Base-by-base conservation (phyloP, 2,888 invertebrate genomes). In the Camptogramma bilineatum region DNA sequence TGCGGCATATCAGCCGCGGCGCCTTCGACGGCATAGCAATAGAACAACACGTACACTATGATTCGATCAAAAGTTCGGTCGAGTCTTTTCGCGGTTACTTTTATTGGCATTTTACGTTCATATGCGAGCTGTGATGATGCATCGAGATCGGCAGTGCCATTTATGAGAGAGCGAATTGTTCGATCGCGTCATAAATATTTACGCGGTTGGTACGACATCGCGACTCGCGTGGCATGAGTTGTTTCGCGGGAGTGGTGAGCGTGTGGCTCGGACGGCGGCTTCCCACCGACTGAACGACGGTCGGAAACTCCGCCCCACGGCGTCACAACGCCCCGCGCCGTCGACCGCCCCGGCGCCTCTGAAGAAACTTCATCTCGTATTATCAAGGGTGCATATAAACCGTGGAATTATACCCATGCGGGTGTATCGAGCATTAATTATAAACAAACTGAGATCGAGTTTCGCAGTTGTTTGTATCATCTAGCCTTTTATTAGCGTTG, bases 1-100 rank as follows among this genome's bases (percentile, higher is more conserved):
- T 94, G 94, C 75, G 96, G 96, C 89, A 87, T 90, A 81, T 92
- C 92, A 73, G 87, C 88, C 86, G 91, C 88, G 73, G 74, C 78
- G 80, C 78, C 83, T 80, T 88, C 86, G 79, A 87, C 77, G 75
- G 82, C 92, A 92, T 92, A 86, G 78, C 85, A 88, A 80, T 84
- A 90, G 77, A 92, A 91, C 82, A 93, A 86, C 91, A 92, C 93
- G 84, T 86, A 92, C 91, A 93, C 91, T 86, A 91, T 80, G 65
- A 92, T 85, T 83, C 81, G 86, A 83, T 87, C 87, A 79, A 93
- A 91, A 91, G 90, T 93, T 90, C 90, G 88, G 76, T 89, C 82
- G 77, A 90, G 91, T 90, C 86, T 86, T 82, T 89, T 88, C 88
- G 84, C 90, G 80, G 83, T 72, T 82, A 84, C 73, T 82, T 84